phyloP scores from a whole-genome alignment of 2,797 vertebrate genomes.

The Masticophis lateralis region DNA sequence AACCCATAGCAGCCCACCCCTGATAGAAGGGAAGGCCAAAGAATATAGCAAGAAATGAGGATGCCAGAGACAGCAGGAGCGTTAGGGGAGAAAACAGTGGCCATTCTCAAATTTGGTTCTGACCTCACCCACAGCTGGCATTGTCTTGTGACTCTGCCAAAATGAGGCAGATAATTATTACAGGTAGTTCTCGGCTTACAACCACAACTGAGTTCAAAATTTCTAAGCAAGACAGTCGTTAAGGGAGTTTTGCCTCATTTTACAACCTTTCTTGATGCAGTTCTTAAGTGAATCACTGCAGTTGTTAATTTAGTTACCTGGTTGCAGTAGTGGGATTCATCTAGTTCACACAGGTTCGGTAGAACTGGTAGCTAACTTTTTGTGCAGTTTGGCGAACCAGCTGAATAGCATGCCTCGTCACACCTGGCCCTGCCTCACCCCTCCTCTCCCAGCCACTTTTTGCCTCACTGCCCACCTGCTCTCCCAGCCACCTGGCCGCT shows the following conservation, averaged over 20 bases:
- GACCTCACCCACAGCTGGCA: background rate
- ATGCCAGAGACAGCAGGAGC: background rate
- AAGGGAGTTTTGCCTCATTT: background rate
- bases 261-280: background rate
- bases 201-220: background rate
- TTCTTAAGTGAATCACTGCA: background rate
- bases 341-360: no score
- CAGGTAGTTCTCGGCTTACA: background rate
- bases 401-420: no score
- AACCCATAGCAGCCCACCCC: no score
- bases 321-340: no score
- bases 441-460: no score
- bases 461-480: no score
- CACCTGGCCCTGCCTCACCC: no score
- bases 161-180: background rate
- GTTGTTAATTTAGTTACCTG: background rate
- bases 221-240: background rate
- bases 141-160: background rate
- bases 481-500: no score
- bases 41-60: background rate
- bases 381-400: no score
- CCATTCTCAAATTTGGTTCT: background rate
- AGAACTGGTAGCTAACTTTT: no score
- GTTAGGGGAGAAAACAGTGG: background rate
- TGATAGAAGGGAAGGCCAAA: background rate